Evolutionary conservation across 2,113 vertebrate genomes (phyloP).

Genomic region (Bombycilla garrulus): DNA sequence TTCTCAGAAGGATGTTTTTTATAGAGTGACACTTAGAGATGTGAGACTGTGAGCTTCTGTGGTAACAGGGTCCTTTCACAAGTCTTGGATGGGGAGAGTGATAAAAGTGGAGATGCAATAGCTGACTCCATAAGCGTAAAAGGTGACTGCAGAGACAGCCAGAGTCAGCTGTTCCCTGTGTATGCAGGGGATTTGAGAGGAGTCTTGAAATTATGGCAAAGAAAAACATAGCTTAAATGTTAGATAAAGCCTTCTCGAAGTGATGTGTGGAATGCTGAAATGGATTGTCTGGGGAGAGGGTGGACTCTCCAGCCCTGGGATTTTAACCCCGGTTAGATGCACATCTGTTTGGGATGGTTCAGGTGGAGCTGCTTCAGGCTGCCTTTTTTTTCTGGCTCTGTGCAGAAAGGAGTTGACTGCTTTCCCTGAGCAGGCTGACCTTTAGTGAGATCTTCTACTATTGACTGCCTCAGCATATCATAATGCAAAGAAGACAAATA

Average conservation of each 20-base stretch:
- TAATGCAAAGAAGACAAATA: not conserved
- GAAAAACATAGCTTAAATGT: not conserved
- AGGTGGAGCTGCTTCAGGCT: constrained; percentile 36
- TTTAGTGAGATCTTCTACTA: not conserved
- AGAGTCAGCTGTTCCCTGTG: not conserved
- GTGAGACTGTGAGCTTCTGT: not conserved
- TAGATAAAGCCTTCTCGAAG: not conserved
- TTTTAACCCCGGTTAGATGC: not conserved
- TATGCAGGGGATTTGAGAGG: not conserved
- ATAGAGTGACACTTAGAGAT: not conserved
- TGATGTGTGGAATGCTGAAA: not conserved
- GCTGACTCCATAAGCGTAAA: not conserved
- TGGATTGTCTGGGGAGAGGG: constrained; percentile 36
- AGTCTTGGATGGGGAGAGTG: not conserved
- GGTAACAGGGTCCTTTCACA: not conserved
- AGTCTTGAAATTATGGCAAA: not conserved
- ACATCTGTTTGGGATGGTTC: constrained; percentile 40
- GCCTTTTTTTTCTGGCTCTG: not conserved
- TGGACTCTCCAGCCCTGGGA: not conserved
- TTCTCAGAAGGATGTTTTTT: not conserved
- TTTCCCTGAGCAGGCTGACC: not conserved
- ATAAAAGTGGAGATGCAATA: not conserved
- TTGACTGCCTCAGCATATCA: not conserved
- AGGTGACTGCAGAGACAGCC: not conserved
- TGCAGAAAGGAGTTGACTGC: not conserved